A percentile compares a stretch with the other conserved stretches of the same genome.
These are phyloP conservation scores for Drosophila guanche DNA, from an alignment of 1,140 invertebrate genomes.

Conservation along the genomic window DNA sequence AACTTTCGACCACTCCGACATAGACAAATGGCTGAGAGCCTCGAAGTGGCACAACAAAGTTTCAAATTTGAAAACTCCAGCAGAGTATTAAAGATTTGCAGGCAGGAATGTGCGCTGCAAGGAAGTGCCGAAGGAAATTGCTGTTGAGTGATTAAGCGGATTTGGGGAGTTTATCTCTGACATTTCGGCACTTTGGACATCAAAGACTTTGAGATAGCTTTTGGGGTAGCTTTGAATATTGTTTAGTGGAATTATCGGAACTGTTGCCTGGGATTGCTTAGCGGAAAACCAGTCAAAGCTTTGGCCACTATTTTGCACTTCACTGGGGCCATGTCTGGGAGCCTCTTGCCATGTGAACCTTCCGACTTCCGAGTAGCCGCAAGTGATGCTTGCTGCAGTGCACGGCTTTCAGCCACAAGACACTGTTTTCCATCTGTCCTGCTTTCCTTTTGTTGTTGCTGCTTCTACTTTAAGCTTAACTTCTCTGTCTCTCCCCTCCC, in stretches of 20 bases:
- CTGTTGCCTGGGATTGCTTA: no score
- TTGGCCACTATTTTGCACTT: no score
- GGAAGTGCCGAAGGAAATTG: background rate
- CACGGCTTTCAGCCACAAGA: no score
- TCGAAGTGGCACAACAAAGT: slow-evolving; percentile 17
- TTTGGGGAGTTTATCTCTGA: slow-evolving; percentile 3
- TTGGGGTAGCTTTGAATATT: no score
- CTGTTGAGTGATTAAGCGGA: slow-evolving; percentile 14
- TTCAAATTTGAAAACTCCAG: background rate
- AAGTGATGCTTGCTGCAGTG: no score
- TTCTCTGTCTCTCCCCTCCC: background rate
- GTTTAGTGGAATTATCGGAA: no score
- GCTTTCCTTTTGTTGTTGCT: background rate
- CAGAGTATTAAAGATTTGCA: no score
- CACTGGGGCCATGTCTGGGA: no score
- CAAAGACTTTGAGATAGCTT: background rate
- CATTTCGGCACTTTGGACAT: background rate
- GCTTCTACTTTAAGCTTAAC: background rate
- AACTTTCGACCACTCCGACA: slow-evolving; percentile 25
- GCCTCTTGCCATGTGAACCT: no score
- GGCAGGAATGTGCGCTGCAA: no score
- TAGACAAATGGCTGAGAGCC: slow-evolving; percentile 19
- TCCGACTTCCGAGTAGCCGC: no score
- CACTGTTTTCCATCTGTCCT: background rate
- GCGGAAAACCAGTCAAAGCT: no score